A percentile compares a stretch with the other conserved stretches of the same genome.
phyloP scores from a whole-genome alignment of 2,113 vertebrate species.

The Nothocercus nigrocapillus region DNA sequence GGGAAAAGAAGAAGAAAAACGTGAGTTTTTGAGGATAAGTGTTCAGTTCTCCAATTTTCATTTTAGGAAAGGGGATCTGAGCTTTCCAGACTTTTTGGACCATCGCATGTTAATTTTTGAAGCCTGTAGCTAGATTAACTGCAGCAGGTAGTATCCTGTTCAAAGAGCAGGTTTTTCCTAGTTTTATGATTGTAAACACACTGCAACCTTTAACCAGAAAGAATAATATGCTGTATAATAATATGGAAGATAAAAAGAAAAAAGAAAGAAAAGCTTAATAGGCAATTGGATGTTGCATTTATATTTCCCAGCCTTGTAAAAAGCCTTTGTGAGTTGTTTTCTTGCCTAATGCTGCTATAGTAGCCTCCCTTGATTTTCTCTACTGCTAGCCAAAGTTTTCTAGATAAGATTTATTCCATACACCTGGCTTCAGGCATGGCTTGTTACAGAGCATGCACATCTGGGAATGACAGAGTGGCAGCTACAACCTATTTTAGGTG shows the following conservation, averaged over 20 bases:
- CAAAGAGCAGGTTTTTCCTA: not conserved
- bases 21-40: not conserved
- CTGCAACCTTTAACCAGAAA: not conserved
- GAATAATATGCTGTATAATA: not conserved
- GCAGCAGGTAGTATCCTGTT: not conserved
- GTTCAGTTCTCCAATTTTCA: not conserved
- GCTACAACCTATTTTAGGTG: not conserved
- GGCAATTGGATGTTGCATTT: not conserved
- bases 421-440: not conserved
- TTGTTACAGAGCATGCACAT: not conserved
- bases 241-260: not conserved
- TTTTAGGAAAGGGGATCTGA: not conserved
- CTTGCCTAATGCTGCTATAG: not conserved
- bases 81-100: not conserved
- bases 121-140: not conserved
- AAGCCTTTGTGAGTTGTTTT: not conserved
- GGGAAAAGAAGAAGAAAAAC: not conserved
- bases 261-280: not conserved
- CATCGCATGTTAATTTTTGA: not conserved
- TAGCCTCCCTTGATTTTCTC: not conserved
- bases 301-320: not conserved
- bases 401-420: not conserved
- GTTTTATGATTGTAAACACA: slow-evolving; percentile 10
- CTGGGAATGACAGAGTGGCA: not conserved
- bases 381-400: not conserved